Evolutionary conservation across 2,888 invertebrate genomes (phyloP), one percentile per base, ranked within the genome.

Genomic region (Andricus curvator): DNA sequence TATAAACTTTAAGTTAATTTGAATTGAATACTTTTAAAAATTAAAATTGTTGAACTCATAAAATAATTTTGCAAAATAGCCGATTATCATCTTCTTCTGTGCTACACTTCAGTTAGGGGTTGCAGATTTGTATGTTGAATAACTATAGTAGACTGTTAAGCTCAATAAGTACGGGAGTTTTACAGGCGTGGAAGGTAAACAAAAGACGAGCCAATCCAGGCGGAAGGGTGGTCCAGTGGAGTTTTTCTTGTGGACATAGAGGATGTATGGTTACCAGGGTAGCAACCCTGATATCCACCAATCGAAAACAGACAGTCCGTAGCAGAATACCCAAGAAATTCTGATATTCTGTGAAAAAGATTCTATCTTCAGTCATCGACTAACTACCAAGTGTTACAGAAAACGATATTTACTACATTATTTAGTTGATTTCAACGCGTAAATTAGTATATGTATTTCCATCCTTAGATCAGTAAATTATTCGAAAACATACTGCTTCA

Each of bases 161-260:
- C 51, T 51, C 20, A 20, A 41, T 41, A 25, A 25, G 60, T n/a
- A 60, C n/a, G 25, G 62, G 15, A 62, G 60, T 62, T 62, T 62
- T 62, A 25, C 25, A 74, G 70, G 70, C 70, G 70, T 48, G 51
- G 70, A 74, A 74, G 33, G 33, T 74, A 74, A 74, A 74, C 70
- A 74, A 51, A 56, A 74, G 33, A 8, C 9, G 70, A 74, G 33
- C 70, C 70, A 74, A 74, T 74, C 70, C 51, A 74, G 29, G 33
- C 51, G 33, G 20, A 56, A 74, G 70, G 70, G 70, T 74, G 70
- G 56, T 74, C 70, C 70, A 74, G 70, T 56, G 20, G 20, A 56
- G 25, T 29, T 51, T 51, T 74, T 56, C 70, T 56, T 74, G 20
- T 74, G 29, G 13, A 74, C 13, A 70, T 25, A 70, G 70, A 70